Evolutionary conservation across 2,797 vertebrate species (phyloP).

Genomic region (Diceros bicornis): DNA sequence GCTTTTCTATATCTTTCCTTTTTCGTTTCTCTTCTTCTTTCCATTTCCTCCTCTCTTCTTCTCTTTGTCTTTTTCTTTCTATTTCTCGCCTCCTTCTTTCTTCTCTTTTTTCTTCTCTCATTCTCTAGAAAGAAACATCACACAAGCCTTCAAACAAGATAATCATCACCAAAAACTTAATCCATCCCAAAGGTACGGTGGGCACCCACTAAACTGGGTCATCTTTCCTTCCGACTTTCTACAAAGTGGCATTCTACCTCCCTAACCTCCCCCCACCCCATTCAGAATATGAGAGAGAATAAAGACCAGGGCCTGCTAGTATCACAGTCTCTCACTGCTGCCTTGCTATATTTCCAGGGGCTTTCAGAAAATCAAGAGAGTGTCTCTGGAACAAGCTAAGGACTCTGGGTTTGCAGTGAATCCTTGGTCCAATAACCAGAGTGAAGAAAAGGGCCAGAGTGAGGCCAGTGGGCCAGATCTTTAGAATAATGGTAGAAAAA

Average conservation of each 20-base stretch:
- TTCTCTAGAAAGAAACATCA: conserved; percentile 90
- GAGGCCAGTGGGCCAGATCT: conserved; percentile 31
- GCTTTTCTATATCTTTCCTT: conserved; percentile 97
- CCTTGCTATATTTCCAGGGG: neutral
- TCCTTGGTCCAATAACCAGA: conserved; percentile 3
- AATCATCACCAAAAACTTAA: conserved; percentile 17
- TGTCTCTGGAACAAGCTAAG: conserved; percentile 50
- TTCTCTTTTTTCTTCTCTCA: conserved; percentile 98
- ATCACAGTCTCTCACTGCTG: neutral
- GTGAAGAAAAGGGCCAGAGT: conserved; percentile 1
- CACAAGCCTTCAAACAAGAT: conserved; percentile 52
- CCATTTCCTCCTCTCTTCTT: conserved; percentile 99
- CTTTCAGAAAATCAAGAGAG: conserved; percentile 1
- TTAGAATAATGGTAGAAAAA: conserved; percentile 40
- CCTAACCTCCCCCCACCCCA: neutral
- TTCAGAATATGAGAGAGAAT: conserved; percentile 26
- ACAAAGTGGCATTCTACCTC: neutral
- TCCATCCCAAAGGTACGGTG: conserved; percentile 25
- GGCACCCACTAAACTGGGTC: neutral
- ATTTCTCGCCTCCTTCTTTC: conserved; percentile 97
- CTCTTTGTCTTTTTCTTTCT: conserved; percentile 96
- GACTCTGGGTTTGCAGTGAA: conserved; percentile 55
- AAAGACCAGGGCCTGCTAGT: conserved; percentile 10
- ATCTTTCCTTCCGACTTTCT: conserved; percentile 62
- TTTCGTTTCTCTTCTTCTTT: conserved; percentile 98